Evolutionary conservation across 2,888 invertebrate species (phyloP), one percentile per base, ranked within the genome.

Genomic region (Hypena proboscidalis): DNA sequence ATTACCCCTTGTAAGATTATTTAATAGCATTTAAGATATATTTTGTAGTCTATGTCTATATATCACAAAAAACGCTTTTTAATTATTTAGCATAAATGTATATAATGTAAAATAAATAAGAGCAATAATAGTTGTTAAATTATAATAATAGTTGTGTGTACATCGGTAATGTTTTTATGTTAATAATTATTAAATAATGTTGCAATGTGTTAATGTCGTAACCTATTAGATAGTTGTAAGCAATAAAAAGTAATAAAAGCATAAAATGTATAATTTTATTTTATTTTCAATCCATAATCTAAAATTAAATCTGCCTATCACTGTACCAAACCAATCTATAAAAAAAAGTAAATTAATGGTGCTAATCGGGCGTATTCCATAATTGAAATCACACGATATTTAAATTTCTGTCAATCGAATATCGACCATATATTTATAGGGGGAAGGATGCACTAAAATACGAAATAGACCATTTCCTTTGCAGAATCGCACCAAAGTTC

Each of bases 51-150:
- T 10, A 8, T 13, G 10, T 22, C 10, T 14, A 9, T 44, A 22
- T 29, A 37, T 46, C 9, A 14, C 33, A 38, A 35, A 20, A 58
- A 40, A 26, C 56, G 60, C 60, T 60, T 60, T 55, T 14, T 29
- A n/a, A 42, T 47, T 37, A 60, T 34, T 37, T 42, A 59, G 32
- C 19, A 13, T 60, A 64, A 36, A 44, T 53, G 41, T 51, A 42
- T 14, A 74, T 64, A 72, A 22, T 74, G 70, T 76, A 67, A 46
- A 25, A 49, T 55, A 43, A 48, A 54, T 66, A 68, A 63, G 58
- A 77, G 77, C 77, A 77, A 77, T 77, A 77, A 76, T 58, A 64
- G 55, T 33, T 46, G 56, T 63, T 65, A 55, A 56, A 52, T 52
- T 37, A 55, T 59, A 60, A 51, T 65, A 66, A 65, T 62, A 62